Conservation (phyloP, 1,140 invertebrate genomes). For the Zaprionus davidi region DNA sequence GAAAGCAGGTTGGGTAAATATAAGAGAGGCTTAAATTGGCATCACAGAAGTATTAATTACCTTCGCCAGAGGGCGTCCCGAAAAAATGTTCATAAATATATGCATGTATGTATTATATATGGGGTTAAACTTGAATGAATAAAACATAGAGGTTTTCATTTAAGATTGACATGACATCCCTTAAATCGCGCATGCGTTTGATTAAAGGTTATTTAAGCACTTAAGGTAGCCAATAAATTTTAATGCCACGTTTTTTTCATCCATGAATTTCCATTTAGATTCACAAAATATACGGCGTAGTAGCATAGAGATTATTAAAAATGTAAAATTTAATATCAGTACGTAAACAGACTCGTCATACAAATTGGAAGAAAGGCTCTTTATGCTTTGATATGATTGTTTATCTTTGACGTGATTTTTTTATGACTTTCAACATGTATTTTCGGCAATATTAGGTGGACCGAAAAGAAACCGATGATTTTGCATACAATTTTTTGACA, state of each 20-base stretch:
- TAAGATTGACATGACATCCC: not conserved
- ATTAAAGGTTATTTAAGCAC: not conserved
- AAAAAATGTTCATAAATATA: slow-evolving; percentile 27
- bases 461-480: too few species aligned
- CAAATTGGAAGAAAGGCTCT: slow-evolving; percentile 8
- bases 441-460: not conserved
- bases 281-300: not conserved
- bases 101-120: too few species aligned
- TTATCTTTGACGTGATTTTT: not conserved
- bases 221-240: slow-evolving; percentile 38
- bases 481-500: too few species aligned
- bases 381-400: slow-evolving; percentile 5
- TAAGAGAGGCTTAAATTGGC: not conserved
- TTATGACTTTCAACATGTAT: not conserved
- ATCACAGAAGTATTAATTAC: slow-evolving; percentile 39
- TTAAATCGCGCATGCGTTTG: not conserved
- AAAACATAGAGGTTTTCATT: not conserved
- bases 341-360: slow-evolving; percentile 19
- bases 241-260: slow-evolving; percentile 12
- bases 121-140: not conserved
- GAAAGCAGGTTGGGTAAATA: not conserved
- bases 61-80: slow-evolving; percentile 15
- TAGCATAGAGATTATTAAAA: slow-evolving; percentile 24
- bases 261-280: not conserved
- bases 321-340: slow-evolving; percentile 37